Base-by-base conservation (phyloP, 2,797 vertebrate species). In the Cercopithecus neglectus region DNA sequence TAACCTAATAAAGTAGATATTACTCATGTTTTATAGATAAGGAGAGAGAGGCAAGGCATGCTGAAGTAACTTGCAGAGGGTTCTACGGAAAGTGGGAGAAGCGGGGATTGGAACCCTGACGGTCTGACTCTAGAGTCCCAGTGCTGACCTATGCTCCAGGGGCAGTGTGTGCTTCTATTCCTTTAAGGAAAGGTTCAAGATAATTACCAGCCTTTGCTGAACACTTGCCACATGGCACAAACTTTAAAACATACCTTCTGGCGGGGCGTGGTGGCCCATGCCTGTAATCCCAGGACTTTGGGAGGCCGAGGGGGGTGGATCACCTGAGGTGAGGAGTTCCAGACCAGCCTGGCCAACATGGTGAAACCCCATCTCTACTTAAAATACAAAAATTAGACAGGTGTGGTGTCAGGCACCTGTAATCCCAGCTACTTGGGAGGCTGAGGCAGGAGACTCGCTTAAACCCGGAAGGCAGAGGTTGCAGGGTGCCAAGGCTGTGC, bases 41-140 rank as follows among this genome's bases (percentile, higher is more conserved):
- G 19, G 55, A 33, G 46, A 74, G 24, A 74, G 19, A 79, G 8
- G 8, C 28, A 41, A 8, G 39, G 26, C 36, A 57, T 7, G 14
- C 88, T 67, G 36, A 89, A 46, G 46, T 21, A 80, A 75, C 28
- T 50, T 67, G 33, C 36, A 2, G 12, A n/a, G 41, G 33, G 76
- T 3, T 33, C n/a, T 0, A 41, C 0, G 14, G 24, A 61, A 91
- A 28, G 46, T 2, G 5, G 48, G 39, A 44, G 76, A 41, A 75
- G 64, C 44, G 19, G 55, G 70, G 41, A 53, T 14, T 0, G 26
- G 19, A 74, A 41, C 16, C 1, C 1, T 39, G 53, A 46, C 26
- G 13, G 9, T 28, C 39, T 64, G 86, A 50, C 57, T 57, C 9
- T 9, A 53, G 44, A 64, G 41, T 83, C 39, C 8, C 50, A 33